Conservation (phyloP, 30 jellyfish, hydroid and myxozoan genomes). For the Nemopilema nomurai region DNA sequence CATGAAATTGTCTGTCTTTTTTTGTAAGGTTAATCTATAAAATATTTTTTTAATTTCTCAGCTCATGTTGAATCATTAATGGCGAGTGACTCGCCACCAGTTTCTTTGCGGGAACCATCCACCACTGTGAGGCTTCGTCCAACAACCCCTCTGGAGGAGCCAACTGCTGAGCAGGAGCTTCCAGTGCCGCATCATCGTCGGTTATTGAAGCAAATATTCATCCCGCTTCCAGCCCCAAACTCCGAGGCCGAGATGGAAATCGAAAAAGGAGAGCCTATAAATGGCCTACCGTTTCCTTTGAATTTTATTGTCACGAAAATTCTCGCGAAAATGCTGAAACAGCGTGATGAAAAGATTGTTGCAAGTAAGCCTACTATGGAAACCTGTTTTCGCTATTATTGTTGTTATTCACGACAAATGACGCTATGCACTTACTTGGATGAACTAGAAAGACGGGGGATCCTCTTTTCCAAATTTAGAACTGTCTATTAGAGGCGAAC, state of each 20-base stretch:
- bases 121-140: slow-evolving; percentile 24
- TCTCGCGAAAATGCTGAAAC: slow-evolving; percentile 50
- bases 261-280: slow-evolving; percentile 75
- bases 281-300: slow-evolving; percentile 82
- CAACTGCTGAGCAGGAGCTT: background rate
- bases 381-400: too few relatives aligned
- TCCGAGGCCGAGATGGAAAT: slow-evolving; percentile 85
- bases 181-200: slow-evolving; percentile 26
- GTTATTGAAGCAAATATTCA: slow-evolving; percentile 74
- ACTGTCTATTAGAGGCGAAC: too few relatives aligned
- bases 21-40: too few relatives aligned
- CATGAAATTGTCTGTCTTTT: too few relatives aligned
- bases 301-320: slow-evolving; percentile 65
- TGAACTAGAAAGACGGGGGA: background rate
- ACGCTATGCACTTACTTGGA: background rate
- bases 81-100: background rate
- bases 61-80: background rate
- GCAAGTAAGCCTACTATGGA: background rate
- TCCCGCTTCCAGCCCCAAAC: slow-evolving; percentile 88
- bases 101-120: background rate
- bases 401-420: background rate
- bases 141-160: background rate
- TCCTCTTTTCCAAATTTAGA: too few relatives aligned
- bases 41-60: background rate
- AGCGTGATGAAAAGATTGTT: slow-evolving; percentile 24